These are phyloP conservation scores for Pammene fasciana DNA, from an alignment of 2,888 invertebrate species.

Conservation along the genomic window DNA sequence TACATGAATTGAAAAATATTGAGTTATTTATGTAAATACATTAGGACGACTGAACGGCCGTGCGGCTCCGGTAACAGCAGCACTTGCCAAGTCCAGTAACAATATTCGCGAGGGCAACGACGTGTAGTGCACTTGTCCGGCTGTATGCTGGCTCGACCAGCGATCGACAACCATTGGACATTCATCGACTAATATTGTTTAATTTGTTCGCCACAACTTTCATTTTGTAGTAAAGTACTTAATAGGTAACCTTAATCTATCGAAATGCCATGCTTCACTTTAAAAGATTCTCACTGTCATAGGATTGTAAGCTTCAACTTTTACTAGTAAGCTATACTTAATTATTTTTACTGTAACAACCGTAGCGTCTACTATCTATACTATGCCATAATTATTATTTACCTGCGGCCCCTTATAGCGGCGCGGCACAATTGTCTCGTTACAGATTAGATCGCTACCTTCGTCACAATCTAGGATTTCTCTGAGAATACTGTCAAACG, in stretches of 20 bases:
- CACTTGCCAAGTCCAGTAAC: conserved; percentile 51
- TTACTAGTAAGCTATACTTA: conserved; percentile 44
- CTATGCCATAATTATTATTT: conserved; percentile 27
- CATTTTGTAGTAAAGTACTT: conserved; percentile 52
- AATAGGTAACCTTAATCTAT: conserved; percentile 54
- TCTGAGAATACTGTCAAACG: conserved; percentile 37
- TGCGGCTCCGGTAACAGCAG: conserved; percentile 41
- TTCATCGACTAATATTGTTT: conserved; percentile 23
- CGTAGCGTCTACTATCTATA: conserved; percentile 42
- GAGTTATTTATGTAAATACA: not conserved
- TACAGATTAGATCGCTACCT: conserved; percentile 45
- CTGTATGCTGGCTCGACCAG: conserved; percentile 14
- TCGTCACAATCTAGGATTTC: conserved; percentile 41
- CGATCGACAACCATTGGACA: conserved; percentile 25
- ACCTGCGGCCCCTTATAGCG: conserved; percentile 46
- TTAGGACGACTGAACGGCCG: not conserved
- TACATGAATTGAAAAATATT: not conserved
- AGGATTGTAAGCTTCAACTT: conserved; percentile 49
- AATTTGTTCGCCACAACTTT: conserved; percentile 38
- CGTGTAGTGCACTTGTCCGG: conserved; percentile 13
- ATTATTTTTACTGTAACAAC: conserved; percentile 47
- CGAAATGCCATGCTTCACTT: conserved; percentile 65
- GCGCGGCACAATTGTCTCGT: conserved; percentile 51
- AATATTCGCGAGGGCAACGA: conserved; percentile 51
- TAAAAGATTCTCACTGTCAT: conserved; percentile 63